Base-by-base conservation (phyloP, 1,140 invertebrate species). In the Drosophila biarmipes region DNA sequence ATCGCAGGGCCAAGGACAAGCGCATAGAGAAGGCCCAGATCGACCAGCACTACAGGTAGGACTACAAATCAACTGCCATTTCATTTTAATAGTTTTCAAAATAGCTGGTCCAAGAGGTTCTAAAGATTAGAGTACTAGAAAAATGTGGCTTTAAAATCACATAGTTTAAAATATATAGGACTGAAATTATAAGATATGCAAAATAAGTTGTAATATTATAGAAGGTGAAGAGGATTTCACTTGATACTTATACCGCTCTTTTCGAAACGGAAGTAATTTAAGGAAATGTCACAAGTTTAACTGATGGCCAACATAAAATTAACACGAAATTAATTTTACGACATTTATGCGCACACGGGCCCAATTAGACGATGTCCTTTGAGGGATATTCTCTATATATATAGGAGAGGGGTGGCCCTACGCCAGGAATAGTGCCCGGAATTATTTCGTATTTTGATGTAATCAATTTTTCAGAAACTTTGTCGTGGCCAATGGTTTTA, bases 1-100 rank as follows among this genome's bases (percentile, higher is more conserved):
- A 99, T 92, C 93, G 98, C 48, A 93, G 98, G 73, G 98, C 98
- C 8, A 99, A 99, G 92, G 98, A 99, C 87, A 99, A 99, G 92
- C 93, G 98, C 49, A 97, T 99, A 62, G 98, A 99, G 90, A 99
- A 99, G 87, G 97, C 98, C 0, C 97, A 98, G 57, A 93, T 98
- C 27, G 98, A 99, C 93, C 97, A 98, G 84, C 97, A 98, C 71
- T 97, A 97, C 92, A 96, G 98, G 98, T 98, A 55, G 62, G 72
- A 24, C 3, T 43, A 8, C 6, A 17, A 10, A 40, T 10, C 0
- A 7, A 2, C 8, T 31, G 1, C 0, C 29, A 8, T 31, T 31
- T 31, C 1, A 31, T 7, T 31, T 31, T 31, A 31, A 31, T 31
- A 10, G 8, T 31, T 31, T 2, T 31, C 0, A 31, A 31, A 10